Base-by-base conservation (phyloP, 2,797 vertebrate genomes). In the Pteronotus mesoamericanus region DNA sequence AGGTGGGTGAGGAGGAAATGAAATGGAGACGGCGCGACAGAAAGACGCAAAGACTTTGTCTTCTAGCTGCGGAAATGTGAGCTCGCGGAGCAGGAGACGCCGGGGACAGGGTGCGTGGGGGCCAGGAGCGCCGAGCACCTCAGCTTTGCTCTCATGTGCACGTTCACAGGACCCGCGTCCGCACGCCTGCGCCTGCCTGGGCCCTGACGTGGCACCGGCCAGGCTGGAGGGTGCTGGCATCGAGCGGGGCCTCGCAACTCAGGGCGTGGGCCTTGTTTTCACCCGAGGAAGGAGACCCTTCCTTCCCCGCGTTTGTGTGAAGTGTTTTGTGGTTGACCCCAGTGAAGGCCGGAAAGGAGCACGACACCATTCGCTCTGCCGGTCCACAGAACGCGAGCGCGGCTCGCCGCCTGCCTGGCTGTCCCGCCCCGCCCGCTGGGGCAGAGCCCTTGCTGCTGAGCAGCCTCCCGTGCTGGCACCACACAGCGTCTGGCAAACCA, bases 331-430 rank as follows among this genome's bases (percentile, higher is more conserved):
- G 94, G 91, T 86, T 16, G 26, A 72, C 57, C 42, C n/a, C 87
- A 82, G 77, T 82, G 59, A 93, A 74, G 84, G 77, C 94, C 86
- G 83, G 83, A 89, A 95, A 86, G 68, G 74, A 91, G 51, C 53
- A 61, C 29, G 86, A 84, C 51, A 68, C 55, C 95, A 96, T 78
- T 78, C 85, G 96, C 84, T 55, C 39, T 57, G 86, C 86, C 77
- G 86, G 87, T 88, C 77, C 51, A 46, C 46, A 69, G 46, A 44
- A 84, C n/a, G 68, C 22, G 78, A 87, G 93, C 34, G 82, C 18
- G 61, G 79, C 51, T 94, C 90, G 61, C 82, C 83, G 74, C 48
- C 55, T 79, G 84, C 96, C 53, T 34, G 68, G 69, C 44, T 93
- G 14, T 64, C 39, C 59, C 91, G 78, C 87, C 75, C 93, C 48